Percentiles rank a stretch among this genome's conserved stretches.
Evolutionary conservation across 2,888 invertebrate species (phyloP).

Genomic region (Cactoblastis cactorum): DNA sequence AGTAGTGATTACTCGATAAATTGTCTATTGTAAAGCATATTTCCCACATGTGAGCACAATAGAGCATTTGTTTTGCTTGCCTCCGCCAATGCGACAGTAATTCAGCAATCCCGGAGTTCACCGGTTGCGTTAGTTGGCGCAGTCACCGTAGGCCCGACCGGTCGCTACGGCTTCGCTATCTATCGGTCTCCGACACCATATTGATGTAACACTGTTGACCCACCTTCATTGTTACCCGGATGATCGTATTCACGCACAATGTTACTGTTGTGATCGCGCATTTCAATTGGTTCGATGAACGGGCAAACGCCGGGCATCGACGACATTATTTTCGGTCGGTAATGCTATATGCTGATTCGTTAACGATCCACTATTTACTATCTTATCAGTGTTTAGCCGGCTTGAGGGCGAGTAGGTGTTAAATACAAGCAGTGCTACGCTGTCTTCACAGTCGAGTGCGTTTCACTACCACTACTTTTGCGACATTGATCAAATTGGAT

Average conservation of each 20-base stretch:
- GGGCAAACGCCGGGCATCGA: constrained; percentile 39
- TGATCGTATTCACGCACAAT: constrained; percentile 33
- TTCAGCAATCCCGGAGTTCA: constrained; percentile 33
- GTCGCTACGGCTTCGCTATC: constrained; percentile 42
- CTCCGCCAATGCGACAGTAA: constrained; percentile 44
- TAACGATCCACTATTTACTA: constrained; percentile 44
- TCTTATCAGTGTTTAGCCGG: constrained; percentile 56
- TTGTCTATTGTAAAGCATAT: constrained; percentile 58
- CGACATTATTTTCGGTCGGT: constrained; percentile 56
- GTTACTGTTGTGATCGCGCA: constrained; percentile 31
- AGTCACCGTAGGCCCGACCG: constrained; percentile 52
- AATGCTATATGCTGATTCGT: constrained; percentile 26
- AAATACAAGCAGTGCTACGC: constrained; percentile 22
- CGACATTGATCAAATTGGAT: constrained; percentile 30
- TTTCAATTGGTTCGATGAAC: constrained; percentile 55
- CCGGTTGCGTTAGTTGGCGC: constrained; percentile 36
- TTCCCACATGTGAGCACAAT: constrained; percentile 70
- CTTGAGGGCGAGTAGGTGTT: constrained; percentile 23
- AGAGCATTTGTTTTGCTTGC: constrained; percentile 60
- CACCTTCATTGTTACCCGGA: constrained; percentile 31
- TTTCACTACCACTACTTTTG: constrained; percentile 42
- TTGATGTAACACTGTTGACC: constrained; percentile 36
- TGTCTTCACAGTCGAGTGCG: constrained; percentile 43
- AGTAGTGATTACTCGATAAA: constrained; percentile 37
- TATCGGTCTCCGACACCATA: constrained; percentile 37